Evolutionary conservation across 2,888 invertebrate genomes (phyloP), one percentile per base, ranked within the genome.

Genomic region (Phyllotreta striolata): DNA sequence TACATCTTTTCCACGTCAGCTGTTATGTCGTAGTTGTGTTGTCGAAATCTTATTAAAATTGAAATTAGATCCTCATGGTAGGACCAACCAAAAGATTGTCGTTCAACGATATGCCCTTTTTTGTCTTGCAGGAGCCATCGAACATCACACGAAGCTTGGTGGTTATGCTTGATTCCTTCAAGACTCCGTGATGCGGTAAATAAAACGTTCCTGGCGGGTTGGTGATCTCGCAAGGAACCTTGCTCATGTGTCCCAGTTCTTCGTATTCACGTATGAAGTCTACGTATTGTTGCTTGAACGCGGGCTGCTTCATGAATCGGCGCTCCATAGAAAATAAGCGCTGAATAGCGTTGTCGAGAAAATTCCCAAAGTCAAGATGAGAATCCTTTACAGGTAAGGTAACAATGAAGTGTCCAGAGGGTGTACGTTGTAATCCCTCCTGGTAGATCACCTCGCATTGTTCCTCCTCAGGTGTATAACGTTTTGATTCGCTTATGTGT

Each of bases 1-100:
- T 76, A 79, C 76, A 79, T 79, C 64, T 80, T 79, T 13, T 70
- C 73, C 7, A 80, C 74, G 62, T 80, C 79, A 0, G 75, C 76
- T 5, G 73, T 73, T n/a, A 80, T 64, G 0, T 74, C 73, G 14
- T 71, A 68, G 6, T 62, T 63, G 59, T 77, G 66, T 24, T 68
- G 59, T 1, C 79, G 55, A 9, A 62, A 40, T 37, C 73, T 60
- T 1, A 75, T 24, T 1, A 79, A 41, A 7, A 78, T 71, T 12
- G 67, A 58, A 40, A 73, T 67, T 3, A 80, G 64, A 44, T 76
- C 76, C 2, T 71, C 69, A 41, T 80, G 76, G 24, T 24, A 4
- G 24, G 24, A 24, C 79, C 78, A 1, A 72, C 67, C 52, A 70
- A 64, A 5, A 77, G 69, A 0, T 68, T 51, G n/a, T 78, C 76